These are phyloP conservation scores for Dendrocincla fuliginosa DNA, from an alignment of 2,797 vertebrate species.

Conservation along the genomic window DNA sequence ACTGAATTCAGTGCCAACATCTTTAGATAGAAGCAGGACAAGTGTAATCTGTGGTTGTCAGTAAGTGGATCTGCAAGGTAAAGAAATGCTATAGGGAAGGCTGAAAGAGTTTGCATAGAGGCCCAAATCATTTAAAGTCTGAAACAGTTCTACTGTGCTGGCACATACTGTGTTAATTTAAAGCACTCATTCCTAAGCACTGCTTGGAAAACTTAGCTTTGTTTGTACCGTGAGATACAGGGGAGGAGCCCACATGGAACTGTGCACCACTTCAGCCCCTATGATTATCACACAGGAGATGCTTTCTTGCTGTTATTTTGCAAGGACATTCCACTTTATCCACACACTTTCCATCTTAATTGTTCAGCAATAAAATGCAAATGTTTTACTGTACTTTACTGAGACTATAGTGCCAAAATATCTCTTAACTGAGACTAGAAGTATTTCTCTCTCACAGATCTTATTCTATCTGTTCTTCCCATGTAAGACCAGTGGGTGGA, in stretches of 20 bases:
- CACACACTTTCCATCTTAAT: constrained; percentile 56
- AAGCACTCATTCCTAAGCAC: neutral
- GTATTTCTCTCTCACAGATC: constrained; percentile 9
- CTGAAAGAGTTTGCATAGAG: neutral
- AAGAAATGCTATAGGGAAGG: neutral
- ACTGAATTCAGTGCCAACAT: neutral
- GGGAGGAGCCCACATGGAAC: neutral
- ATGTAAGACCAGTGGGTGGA: neutral
- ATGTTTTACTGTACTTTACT: constrained; percentile 27
- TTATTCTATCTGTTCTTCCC: constrained; percentile 28
- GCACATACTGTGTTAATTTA: neutral
- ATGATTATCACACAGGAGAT: neutral
- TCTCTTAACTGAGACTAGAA: constrained; percentile 28
- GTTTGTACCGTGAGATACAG: neutral
- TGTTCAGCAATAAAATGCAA: constrained; percentile 63
- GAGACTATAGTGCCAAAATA: constrained; percentile 43
- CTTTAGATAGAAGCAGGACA: neutral
- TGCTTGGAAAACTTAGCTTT: neutral
- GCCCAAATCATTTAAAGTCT: neutral
- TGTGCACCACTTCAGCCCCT: neutral
- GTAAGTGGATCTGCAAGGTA: neutral
- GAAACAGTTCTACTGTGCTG: neutral
- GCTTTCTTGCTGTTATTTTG: constrained; percentile 1
- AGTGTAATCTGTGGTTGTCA: rapidly evolving
- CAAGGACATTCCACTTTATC: constrained; percentile 50